A percentile compares a stretch with the other conserved stretches of the same genome.
Conservation (phyloP, 2,113 vertebrate species). For the Dipodomys stephensi region DNA sequence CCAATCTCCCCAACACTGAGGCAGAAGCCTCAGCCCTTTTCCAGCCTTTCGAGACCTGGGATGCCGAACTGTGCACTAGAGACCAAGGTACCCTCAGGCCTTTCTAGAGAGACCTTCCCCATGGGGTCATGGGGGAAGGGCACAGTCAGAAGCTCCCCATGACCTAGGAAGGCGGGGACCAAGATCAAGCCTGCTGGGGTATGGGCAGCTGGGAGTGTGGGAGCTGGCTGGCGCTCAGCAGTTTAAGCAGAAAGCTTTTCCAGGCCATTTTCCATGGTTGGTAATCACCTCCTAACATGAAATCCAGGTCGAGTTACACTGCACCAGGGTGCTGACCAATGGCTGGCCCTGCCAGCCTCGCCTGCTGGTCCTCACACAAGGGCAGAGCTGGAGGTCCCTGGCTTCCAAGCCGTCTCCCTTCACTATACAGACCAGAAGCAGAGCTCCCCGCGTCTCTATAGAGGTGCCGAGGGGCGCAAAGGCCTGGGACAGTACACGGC, state of each 20-base stretch:
- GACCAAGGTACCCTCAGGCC: background rate
- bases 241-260: background rate
- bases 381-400: background rate
- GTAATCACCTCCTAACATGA: background rate
- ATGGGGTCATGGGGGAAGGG: fast-evolving
- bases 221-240: background rate
- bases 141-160: background rate
- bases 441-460: background rate
- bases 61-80: background rate
- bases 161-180: too few species aligned
- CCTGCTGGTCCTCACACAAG: background rate
- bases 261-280: background rate
- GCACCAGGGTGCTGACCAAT: background rate
- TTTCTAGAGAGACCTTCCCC: background rate
- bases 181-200: background rate
- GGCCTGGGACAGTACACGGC: too few species aligned
- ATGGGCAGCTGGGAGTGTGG: background rate
- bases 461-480: background rate
- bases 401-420: background rate
- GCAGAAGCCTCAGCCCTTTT: background rate
- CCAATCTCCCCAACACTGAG: background rate
- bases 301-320: background rate
- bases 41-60: background rate
- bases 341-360: background rate
- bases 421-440: background rate